phyloP scores from a whole-genome alignment of 2,888 invertebrate species.

The Fragum sueziense region DNA sequence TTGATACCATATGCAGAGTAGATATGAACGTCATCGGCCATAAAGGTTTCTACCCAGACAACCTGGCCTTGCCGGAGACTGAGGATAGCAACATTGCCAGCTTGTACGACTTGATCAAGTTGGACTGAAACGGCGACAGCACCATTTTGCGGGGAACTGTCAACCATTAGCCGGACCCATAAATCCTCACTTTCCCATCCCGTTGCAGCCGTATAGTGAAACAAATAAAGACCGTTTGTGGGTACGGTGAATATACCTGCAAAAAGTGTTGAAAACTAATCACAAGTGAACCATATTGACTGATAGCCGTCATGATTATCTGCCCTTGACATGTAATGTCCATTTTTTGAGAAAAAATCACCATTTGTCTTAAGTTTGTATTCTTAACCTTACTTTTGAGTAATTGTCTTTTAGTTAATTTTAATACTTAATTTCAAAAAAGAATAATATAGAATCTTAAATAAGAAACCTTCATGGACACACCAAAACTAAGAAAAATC shows the following conservation, averaged over 20 bases:
- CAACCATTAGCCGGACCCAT: not conserved
- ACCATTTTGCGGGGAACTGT: not conserved
- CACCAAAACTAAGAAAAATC: too few relatives aligned
- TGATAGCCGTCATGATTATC: too few relatives aligned
- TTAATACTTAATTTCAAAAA: too few relatives aligned
- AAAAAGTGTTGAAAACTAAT: too few relatives aligned
- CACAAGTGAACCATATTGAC: too few relatives aligned
- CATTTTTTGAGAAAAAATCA: too few relatives aligned
- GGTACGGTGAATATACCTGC: not conserved
- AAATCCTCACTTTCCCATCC: not conserved
- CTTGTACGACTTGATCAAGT: not conserved
- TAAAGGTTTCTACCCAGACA: not conserved
- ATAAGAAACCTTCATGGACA: too few relatives aligned
- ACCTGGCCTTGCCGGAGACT: not conserved
- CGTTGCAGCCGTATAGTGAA: not conserved
- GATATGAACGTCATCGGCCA: not conserved
- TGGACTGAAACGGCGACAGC: not conserved
- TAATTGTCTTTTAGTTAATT: too few relatives aligned
- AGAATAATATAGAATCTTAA: too few relatives aligned
- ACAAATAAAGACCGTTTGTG: not conserved
- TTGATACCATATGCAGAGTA: not conserved
- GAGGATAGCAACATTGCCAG: not conserved
- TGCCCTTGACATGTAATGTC: too few relatives aligned
- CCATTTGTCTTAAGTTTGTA: too few relatives aligned
- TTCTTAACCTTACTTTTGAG: too few relatives aligned